Base-by-base conservation (phyloP, 1,140 invertebrate genomes). In the Drosophila auraria region DNA sequence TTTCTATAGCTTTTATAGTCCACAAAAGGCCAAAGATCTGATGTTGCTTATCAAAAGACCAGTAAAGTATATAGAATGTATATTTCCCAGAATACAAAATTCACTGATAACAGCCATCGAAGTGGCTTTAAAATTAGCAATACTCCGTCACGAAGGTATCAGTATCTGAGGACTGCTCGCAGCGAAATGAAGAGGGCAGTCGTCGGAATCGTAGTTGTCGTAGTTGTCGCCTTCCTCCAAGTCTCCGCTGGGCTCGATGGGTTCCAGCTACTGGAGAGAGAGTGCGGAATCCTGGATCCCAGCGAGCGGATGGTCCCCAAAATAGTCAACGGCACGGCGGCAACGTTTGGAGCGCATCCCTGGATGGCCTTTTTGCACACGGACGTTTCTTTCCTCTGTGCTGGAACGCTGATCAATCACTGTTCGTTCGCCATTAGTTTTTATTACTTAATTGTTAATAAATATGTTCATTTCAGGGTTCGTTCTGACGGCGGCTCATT, bases 401-500 rank as follows among this genome's bases (percentile, higher is more conserved):
- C 14, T 8, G 62, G 62, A 20, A 30, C 62, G 14, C 56, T 60
- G 12, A 23, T 64, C 0, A 61, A 14, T 45, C 63, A 65, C 20
- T 45, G 57, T 59, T 25, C 5, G 63, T 20, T 20, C 20, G 20
- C 20, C 20, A 20, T 20, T 20, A 20, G 20, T 20, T 1, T 20
- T 20, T 20, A 27, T 27, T 27, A 27, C 25, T 27, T 4, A 27
- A 27, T 4, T 27, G 5, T 27, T 27, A 23, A 15, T 25, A 5
- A n/a, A n/a, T 11, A 2, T 5, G 17, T n/a, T 3, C 2, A 12
- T 62, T 62, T 45, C 7, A 65, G 63, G 57, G 63, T 65, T 65
- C 12, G 63, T 65, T 0, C 11, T 65, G 9, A 65, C 63, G 5
- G 40, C 63, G 12, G 63, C 63, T 2, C 63, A 65, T n/a, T 65